Percentiles rank a stretch among this genome's conserved stretches.
phyloP scores from a whole-genome alignment of 2,113 vertebrate species.

The Cyprinus carpio region DNA sequence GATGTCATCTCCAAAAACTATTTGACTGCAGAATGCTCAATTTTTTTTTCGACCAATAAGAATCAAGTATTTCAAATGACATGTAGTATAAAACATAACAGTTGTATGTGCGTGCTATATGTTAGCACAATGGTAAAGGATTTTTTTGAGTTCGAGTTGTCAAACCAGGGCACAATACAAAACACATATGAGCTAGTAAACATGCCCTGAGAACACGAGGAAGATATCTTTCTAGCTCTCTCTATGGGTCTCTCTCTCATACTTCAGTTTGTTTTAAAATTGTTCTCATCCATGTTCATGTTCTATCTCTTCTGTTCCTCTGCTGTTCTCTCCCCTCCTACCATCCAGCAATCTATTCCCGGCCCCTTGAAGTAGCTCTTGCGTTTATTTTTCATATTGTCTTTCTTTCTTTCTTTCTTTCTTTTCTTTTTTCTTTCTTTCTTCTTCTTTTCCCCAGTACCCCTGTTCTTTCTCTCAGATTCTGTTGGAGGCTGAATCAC shows the following conservation, averaged over 20 bases:
- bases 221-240: too few relatives aligned
- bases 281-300: not conserved
- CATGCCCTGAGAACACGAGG: slow-evolving; percentile 18
- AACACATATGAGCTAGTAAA: slow-evolving; percentile 46
- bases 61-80: not conserved
- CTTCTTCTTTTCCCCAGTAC: too few relatives aligned
- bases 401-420: not conserved
- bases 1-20: not conserved
- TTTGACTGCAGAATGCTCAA: not conserved
- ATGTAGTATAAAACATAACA: slow-evolving; percentile 4
- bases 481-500: too few relatives aligned
- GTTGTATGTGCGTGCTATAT: slow-evolving; percentile 6
- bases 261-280: slow-evolving; percentile 28
- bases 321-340: slow-evolving; percentile 25
- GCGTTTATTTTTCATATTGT: not conserved
- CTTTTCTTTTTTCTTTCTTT: too few relatives aligned
- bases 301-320: not conserved
- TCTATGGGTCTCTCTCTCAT: slow-evolving; percentile 17
- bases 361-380: not conserved
- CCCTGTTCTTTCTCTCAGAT: too few relatives aligned
- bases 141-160: slow-evolving; percentile 55
- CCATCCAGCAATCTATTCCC: not conserved
- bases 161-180: too few relatives aligned
- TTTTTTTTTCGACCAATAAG: not conserved
- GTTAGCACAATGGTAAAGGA: slow-evolving; percentile 25